Base-by-base conservation (phyloP, 2,888 invertebrate species). In the Rugalucina vietnamica region DNA sequence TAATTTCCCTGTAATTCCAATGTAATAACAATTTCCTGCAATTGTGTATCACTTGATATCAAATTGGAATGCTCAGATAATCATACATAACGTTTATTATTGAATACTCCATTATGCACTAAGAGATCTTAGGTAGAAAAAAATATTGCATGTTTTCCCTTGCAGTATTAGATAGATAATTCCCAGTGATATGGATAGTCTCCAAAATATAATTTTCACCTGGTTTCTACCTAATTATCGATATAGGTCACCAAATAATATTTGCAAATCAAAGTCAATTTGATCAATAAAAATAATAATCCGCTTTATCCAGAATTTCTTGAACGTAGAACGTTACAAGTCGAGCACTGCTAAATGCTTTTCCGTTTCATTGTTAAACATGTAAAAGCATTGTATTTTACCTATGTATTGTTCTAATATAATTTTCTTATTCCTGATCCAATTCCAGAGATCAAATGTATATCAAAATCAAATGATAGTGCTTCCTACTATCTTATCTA, bases 161-260 rank as follows among this genome's bases (percentile, higher is more conserved):
- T 43, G 43, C 43, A 43, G 43, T 43, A 43, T 12, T 12, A 43
- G 18, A 43, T 12, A 43, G 65, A 65, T 65, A 65, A 65, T 27
- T 34, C 34, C 10, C 65, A 65, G 34, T 14, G 65, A 65, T 65
- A 65, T 65, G 65, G 65, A 65, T 29, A 1, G 2, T 4, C 65
- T 65, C 65, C 65, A 65, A 65, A 54, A 65, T 34, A 65, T 65
- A 65, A 34, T 65, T 65, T 65, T 65, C 65, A 65, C 65, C 65
- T 65, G 65, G 1, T 65, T 65, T 65, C 65, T 34, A 18, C 65
- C 24, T 34, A 65, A 65, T 65, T 65, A 65, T 65, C 65, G 34
- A 65, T 29, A 65, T 65, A 65, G 65, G 65, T 65, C 65, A 65
- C 24, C 65, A 65, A 18, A 65, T 34, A 43, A 43, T 12, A 12